A percentile compares a stretch with the other conserved stretches of the same genome.
Evolutionary conservation across 1,140 invertebrate genomes (phyloP).

Genomic region (Bombus vancouverensis): DNA sequence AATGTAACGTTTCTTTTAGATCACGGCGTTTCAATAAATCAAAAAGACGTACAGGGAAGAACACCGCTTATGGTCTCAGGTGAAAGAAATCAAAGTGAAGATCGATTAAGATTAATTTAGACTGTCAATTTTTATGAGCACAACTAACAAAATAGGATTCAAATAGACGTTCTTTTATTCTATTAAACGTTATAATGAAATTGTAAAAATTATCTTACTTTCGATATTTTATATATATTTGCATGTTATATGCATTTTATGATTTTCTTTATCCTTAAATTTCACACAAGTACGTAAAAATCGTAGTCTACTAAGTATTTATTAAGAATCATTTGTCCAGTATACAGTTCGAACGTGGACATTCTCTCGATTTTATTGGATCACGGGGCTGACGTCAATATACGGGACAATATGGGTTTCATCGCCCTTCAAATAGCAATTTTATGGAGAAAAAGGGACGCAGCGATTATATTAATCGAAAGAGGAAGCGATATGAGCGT

Average conservation of each 20-base stretch:
- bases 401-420: slow-evolving; percentile 50
- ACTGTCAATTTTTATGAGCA: too few relatives aligned
- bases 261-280: not conserved
- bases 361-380: slow-evolving; percentile 55
- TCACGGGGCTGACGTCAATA: slow-evolving; percentile 56
- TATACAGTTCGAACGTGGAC: slow-evolving; percentile 62
- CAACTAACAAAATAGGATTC: too few relatives aligned
- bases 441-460: slow-evolving; percentile 55
- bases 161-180: too few relatives aligned
- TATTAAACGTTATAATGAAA: too few relatives aligned
- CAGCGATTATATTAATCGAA: slow-evolving; percentile 49
- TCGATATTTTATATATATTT: too few relatives aligned
- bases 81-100: not conserved
- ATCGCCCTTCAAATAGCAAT: slow-evolving; percentile 65
- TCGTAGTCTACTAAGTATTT: not conserved
- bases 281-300: not conserved
- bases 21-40: slow-evolving; percentile 73
- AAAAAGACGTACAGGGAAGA: slow-evolving; percentile 46
- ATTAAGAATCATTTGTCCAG: slow-evolving; percentile 13
- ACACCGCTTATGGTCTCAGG: slow-evolving; percentile 69
- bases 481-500: slow-evolving; percentile 21
- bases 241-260: too few relatives aligned
- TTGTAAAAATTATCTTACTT: too few relatives aligned
- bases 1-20: slow-evolving; percentile 79
- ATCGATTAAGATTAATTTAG: too few relatives aligned